Evolutionary conservation across 2,797 vertebrate genomes (phyloP).

Genomic region (Heliangelus exortis): DNA sequence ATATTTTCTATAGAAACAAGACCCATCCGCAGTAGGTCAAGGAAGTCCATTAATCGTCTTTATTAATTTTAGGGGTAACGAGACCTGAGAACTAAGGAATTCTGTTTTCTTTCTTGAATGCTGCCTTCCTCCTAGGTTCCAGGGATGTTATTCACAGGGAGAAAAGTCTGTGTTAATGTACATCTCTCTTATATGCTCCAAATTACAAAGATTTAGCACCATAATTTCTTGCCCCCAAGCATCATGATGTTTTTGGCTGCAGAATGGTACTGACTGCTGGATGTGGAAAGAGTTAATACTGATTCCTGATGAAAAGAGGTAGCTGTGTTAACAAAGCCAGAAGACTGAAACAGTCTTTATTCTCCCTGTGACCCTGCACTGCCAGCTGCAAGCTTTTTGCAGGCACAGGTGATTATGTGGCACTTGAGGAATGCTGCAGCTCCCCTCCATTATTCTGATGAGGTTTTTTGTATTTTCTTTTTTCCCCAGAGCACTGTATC

Average conservation of each 20-base stretch:
- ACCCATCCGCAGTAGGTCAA: not conserved
- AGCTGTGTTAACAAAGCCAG: not conserved
- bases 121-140: not conserved
- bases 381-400: not conserved
- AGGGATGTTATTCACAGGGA: not conserved
- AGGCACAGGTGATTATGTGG: constrained; percentile 34
- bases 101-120: not conserved
- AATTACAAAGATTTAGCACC: not conserved
- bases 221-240: not conserved
- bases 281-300: constrained; percentile 7
- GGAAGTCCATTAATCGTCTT: not conserved
- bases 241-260: not conserved
- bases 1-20: not conserved
- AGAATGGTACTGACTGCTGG: not conserved
- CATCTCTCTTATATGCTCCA: not conserved
- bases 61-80: not conserved
- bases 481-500: not conserved
- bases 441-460: constrained; percentile 55
- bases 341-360: not conserved
- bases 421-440: constrained; percentile 40
- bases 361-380: not conserved
- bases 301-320: not conserved
- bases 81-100: not conserved
- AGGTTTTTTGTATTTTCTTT: not conserved
- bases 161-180: not conserved